A percentile compares a stretch with the other conserved stretches of the same genome.
Conservation (phyloP, 1,140 invertebrate species). For the Neodiprion fabricii region DNA sequence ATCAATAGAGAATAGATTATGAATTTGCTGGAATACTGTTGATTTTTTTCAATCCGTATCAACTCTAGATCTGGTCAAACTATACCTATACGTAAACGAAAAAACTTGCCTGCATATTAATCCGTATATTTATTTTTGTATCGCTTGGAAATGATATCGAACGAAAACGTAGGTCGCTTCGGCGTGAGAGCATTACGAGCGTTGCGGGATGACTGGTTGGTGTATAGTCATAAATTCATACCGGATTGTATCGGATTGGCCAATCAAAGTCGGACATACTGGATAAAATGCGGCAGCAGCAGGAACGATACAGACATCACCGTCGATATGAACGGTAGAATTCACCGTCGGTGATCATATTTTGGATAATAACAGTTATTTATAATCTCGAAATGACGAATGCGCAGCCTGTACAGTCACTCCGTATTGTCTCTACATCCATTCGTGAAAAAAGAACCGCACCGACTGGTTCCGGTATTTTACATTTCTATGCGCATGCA, state of each 20-base stretch:
- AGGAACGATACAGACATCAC: neutral
- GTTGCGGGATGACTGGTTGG: neutral
- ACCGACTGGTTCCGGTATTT: too few relatives aligned
- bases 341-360: neutral
- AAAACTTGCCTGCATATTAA: too few relatives aligned
- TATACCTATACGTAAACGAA: too few relatives aligned
- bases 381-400: neutral
- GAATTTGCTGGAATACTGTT: too few relatives aligned
- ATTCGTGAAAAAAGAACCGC: too few relatives aligned
- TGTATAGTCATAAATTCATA: conserved; percentile 1
- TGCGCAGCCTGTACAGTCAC: too few relatives aligned
- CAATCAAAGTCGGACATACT: conserved; percentile 4
- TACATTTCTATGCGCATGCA: too few relatives aligned
- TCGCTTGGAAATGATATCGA: neutral
- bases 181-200: neutral
- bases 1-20: too few relatives aligned
- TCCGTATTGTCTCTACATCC: too few relatives aligned
- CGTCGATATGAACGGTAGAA: neutral
- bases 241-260: conserved; percentile 13
- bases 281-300: neutral
- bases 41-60: too few relatives aligned
- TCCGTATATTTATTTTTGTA: neutral
- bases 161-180: too few relatives aligned
- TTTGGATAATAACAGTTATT: conserved; percentile 2
- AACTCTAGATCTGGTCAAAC: neutral